Evolutionary conservation across 2,113 vertebrate genomes (phyloP).

Genomic region (Saccopteryx leptura): DNA sequence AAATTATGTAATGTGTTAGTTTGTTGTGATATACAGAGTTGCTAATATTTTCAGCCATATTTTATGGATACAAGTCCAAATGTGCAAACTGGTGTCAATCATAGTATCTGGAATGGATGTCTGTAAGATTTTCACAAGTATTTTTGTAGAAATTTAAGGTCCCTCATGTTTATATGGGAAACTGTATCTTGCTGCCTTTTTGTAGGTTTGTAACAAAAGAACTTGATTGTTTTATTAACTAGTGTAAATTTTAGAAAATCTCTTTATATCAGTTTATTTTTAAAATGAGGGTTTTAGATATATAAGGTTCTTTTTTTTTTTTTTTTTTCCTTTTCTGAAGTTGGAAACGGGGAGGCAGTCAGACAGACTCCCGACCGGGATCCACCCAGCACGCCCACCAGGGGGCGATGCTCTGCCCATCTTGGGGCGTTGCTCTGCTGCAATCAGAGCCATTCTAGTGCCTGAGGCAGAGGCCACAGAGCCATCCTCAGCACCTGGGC

Average conservation of each 20-base stretch:
- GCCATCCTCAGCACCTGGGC: too few relatives aligned
- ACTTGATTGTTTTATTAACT: not conserved
- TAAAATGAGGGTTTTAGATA: slow-evolving; percentile 5
- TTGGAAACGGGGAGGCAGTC: too few relatives aligned
- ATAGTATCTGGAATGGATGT: not conserved
- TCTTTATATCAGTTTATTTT: not conserved
- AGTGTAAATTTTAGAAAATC: not conserved
- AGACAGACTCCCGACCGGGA: too few relatives aligned
- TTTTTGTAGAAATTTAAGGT: slow-evolving; percentile 52
- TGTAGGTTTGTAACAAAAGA: slow-evolving; percentile 1
- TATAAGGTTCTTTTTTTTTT: not conserved
- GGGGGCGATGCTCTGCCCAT: too few relatives aligned
- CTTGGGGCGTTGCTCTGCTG: too few relatives aligned
- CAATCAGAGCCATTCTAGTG: too few relatives aligned
- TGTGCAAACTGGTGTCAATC: not conserved
- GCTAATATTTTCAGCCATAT: not conserved
- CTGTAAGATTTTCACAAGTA: not conserved
- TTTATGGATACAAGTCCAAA: slow-evolving; percentile 8
- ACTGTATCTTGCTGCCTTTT: not conserved
- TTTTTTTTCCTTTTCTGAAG: too few relatives aligned
- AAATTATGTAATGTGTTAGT: slow-evolving; percentile 7
- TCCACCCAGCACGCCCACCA: too few relatives aligned
- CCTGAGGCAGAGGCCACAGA: too few relatives aligned
- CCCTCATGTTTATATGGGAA: not conserved
- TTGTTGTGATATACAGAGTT: not conserved